phyloP scores from a whole-genome alignment of 2,888 invertebrate species.

The Didymodactylos carnosus region DNA sequence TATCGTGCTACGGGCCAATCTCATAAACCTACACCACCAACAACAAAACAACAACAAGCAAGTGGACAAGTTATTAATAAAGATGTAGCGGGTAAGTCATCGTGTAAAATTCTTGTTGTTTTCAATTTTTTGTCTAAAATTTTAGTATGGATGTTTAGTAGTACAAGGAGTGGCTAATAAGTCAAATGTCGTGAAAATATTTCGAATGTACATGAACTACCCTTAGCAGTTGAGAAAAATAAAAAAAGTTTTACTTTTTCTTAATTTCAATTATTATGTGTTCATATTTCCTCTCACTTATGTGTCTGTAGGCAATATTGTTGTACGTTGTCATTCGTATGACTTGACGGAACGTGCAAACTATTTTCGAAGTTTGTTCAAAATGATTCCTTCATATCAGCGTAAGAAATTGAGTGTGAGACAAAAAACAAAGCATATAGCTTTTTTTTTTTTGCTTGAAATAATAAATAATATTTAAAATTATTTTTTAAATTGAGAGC shows the following conservation, averaged over 20 bases:
- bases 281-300: no score
- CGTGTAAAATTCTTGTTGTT: background rate
- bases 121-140: background rate
- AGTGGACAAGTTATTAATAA: background rate
- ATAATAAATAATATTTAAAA: no score
- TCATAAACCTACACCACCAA: constrained; percentile 62
- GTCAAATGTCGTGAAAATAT: no score
- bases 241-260: no score
- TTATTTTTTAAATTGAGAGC: no score
- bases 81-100: constrained; percentile 9
- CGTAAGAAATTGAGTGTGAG: no score
- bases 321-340: background rate
- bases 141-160: background rate
- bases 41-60: background rate
- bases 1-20: constrained; percentile 98
- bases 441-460: background rate
- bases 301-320: background rate
- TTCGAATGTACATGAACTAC: no score
- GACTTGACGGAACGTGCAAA: background rate
- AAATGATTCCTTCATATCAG: background rate
- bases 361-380: background rate
- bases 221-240: no score
- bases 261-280: no score
- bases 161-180: no score
- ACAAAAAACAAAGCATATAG: no score